A percentile compares a stretch with the other conserved stretches of the same genome.
Conservation (phyloP, 2,888 invertebrate genomes). For the Neria commutata region DNA sequence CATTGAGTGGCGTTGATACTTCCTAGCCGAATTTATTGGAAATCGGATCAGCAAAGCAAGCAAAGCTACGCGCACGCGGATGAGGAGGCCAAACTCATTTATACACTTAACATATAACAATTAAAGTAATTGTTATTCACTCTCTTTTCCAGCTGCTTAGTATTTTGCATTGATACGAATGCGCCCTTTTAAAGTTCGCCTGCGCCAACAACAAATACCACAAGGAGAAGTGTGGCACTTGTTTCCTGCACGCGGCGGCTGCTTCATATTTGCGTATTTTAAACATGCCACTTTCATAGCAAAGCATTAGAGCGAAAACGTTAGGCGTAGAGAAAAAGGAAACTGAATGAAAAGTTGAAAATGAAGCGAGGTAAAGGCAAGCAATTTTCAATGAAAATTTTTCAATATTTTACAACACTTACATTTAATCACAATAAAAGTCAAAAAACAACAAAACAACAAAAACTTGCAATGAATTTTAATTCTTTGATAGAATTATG, state of each 20-base stretch:
- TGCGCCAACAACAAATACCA: not conserved
- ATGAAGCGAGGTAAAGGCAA: not conserved
- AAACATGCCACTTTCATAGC: no score
- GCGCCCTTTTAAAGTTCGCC: not conserved
- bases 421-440: no score
- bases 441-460: no score
- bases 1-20: no score
- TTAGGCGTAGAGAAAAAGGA: not conserved
- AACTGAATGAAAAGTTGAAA: not conserved
- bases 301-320: not conserved
- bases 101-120: not conserved
- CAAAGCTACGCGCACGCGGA: no score
- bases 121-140: conserved; percentile 33
- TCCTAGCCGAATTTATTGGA: no score
- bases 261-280: not conserved
- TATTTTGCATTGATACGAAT: not conserved
- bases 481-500: no score
- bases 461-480: no score
- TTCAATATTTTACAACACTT: no score
- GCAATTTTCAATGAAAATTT: no score
- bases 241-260: not conserved
- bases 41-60: not conserved
- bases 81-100: not conserved
- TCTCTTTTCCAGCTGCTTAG: conserved; percentile 32
- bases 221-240: no score